Base-by-base conservation (phyloP, 2,797 vertebrate species). In the Glossophaga mutica region DNA sequence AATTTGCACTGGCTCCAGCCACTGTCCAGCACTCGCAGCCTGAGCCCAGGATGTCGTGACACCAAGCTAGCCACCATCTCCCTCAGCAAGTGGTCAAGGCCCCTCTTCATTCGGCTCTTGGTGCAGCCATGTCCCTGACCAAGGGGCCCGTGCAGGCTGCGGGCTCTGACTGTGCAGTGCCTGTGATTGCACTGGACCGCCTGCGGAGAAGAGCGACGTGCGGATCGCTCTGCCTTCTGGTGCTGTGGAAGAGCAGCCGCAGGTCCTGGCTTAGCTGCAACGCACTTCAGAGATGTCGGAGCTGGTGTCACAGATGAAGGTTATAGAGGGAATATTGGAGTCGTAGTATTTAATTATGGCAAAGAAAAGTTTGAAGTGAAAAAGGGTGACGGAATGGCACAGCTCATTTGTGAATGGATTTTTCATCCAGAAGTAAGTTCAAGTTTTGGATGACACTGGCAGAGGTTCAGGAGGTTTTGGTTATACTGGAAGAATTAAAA, bases 21-120 rank as follows among this genome's bases (percentile, higher is more conserved):
- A 3, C 32, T n/a, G 62, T 65, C 14, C 32, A 16, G 62, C 3
- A 5, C 62, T 16, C 6, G 29, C 15, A 62, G 6, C 15, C 62
- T n/a, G 32, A n/a, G 62, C 62, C 29, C 32, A 65, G 62, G 32
- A 65, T n/a, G 62, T 65, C 0, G 62, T 7, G 32, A 14, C 62
- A n/a, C 32, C 12, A 65, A 65, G 29, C 11, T 14, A 65, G 62
- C 62, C 62, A 1, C 62, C 29, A n/a, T 7, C 62, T 65, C 62
- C 62, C 62, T 65, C 62, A 65, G 32, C 62, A 16, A 65, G 62
- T 18, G 62, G 62, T 65, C 14, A 32, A n/a, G 32, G 62, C 15
- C 29, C 62, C 5, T 6, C 62, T n/a, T 15, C 0, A 15, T n/a
- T 32, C 5, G 6, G 62, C 32, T 65, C 29, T 65, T 6, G 0